These are phyloP conservation scores for Ruditapes philippinarum DNA, from an alignment of 1,140 invertebrate genomes.

Conservation along the genomic window DNA sequence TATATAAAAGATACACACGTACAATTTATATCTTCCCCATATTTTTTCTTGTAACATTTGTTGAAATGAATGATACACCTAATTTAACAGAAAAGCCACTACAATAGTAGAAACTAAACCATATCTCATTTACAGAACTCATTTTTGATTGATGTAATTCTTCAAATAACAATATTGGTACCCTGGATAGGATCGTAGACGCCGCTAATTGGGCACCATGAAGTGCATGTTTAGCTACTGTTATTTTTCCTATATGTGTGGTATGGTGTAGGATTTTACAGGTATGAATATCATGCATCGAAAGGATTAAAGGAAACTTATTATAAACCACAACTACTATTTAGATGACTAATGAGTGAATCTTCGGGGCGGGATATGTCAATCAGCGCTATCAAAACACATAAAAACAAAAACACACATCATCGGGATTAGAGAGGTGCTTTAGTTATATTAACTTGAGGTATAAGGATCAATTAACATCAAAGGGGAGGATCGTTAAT, in stretches of 20 bases:
- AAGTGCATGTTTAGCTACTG: background rate
- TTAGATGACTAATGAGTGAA: slow-evolving; percentile 17
- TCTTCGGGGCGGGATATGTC: slow-evolving; percentile 23
- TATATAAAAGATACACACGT: too few species aligned
- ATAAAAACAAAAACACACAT: slow-evolving; percentile 52
- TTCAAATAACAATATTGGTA: background rate
- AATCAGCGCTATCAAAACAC: slow-evolving; percentile 34
- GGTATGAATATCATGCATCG: slow-evolving; percentile 2
- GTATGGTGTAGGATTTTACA: slow-evolving; percentile 8
- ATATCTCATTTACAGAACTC: background rate
- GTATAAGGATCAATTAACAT: slow-evolving; percentile 64
- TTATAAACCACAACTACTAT: background rate
- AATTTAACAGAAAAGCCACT: too few species aligned
- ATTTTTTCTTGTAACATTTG: too few species aligned
- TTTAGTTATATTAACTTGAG: slow-evolving; percentile 49
- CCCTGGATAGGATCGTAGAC: slow-evolving; percentile 12
- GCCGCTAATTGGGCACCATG: slow-evolving; percentile 8
- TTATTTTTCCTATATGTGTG: slow-evolving; percentile 22
- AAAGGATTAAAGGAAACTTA: background rate
- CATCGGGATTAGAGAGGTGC: slow-evolving; percentile 52
- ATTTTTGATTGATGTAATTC: slow-evolving; percentile 2
- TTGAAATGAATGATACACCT: too few species aligned
- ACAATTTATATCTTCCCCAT: too few species aligned
- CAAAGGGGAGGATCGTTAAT: slow-evolving; percentile 45
- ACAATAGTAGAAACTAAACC: background rate